Evolutionary conservation across 2,113 vertebrate species (phyloP).

Genomic region (Caranx melampygus): DNA sequence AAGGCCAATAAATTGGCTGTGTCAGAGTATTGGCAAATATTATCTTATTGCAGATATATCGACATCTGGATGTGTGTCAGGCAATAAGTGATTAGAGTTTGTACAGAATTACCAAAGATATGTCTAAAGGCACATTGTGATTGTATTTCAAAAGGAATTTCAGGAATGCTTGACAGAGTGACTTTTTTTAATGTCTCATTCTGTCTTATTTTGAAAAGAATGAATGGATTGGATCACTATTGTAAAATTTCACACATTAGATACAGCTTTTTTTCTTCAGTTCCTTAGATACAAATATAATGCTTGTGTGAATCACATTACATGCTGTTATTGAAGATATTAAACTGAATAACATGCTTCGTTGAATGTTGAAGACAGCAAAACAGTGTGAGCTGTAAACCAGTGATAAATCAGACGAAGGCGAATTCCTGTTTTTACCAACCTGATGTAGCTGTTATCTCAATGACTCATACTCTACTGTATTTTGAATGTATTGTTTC

Average conservation of each 20-base stretch:
- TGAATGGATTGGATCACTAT: neutral
- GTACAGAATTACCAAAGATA: neutral
- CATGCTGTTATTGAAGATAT: neutral
- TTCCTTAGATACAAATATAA: neutral
- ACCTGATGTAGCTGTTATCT: neutral
- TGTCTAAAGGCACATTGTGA: neutral
- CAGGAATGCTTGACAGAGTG: neutral
- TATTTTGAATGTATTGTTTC: neutral
- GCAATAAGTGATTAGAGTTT: neutral
- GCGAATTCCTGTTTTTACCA: neutral
- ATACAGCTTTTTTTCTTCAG: neutral
- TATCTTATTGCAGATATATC: neutral
- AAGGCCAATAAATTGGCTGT: neutral
- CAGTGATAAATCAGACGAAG: neutral
- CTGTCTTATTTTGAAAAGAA: neutral
- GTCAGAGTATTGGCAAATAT: neutral
- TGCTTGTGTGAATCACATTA: slow-evolving; percentile 3
- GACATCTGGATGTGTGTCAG: neutral
- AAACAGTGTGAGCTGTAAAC: neutral
- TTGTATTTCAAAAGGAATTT: neutral
- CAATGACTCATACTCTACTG: neutral
- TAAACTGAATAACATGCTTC: neutral
- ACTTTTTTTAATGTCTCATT: neutral
- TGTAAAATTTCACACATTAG: neutral
- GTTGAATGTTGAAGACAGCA: slow-evolving; percentile 8